A percentile compares a stretch with the other conserved stretches of the same genome.
Evolutionary conservation across 2,888 invertebrate species (phyloP).

Genomic region (Iselma pallidipennis): DNA sequence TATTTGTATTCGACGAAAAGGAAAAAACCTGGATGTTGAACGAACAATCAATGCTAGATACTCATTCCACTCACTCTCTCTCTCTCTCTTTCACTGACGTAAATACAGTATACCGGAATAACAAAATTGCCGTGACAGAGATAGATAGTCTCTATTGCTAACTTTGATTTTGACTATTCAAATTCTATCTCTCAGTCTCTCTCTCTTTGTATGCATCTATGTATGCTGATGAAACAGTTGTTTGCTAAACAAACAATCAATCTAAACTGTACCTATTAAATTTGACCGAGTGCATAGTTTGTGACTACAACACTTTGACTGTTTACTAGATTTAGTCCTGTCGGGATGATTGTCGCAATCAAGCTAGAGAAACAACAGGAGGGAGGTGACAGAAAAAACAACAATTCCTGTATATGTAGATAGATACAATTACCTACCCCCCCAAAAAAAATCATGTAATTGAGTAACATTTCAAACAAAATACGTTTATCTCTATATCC

Average conservation of each 20-base stretch:
- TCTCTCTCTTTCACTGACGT: too few species aligned
- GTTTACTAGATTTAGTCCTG: not conserved
- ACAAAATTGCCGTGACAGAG: too few species aligned
- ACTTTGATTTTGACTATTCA: not conserved
- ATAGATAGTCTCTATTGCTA: not conserved
- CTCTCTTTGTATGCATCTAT: not conserved
- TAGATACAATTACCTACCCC: too few species aligned
- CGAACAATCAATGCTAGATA: not conserved
- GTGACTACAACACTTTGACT: slow-evolving; percentile 1
- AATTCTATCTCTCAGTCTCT: not conserved
- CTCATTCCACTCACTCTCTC: too few species aligned
- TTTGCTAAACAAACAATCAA: slow-evolving; percentile 40
- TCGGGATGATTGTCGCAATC: not conserved
- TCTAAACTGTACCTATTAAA: slow-evolving; percentile 33
- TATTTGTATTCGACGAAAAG: not conserved
- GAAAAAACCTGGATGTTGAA: not conserved
- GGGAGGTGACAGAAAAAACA: too few species aligned
- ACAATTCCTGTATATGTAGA: too few species aligned
- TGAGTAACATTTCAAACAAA: too few species aligned
- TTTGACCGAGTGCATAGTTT: slow-evolving; percentile 28
- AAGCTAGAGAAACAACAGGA: not conserved
- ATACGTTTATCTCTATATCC: not conserved
- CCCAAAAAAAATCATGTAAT: too few species aligned
- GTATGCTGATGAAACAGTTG: slow-evolving; percentile 40
- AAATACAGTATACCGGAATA: too few species aligned